Conservation (phyloP, 2,113 vertebrate species). For the Pseudopipra pipra region DNA sequence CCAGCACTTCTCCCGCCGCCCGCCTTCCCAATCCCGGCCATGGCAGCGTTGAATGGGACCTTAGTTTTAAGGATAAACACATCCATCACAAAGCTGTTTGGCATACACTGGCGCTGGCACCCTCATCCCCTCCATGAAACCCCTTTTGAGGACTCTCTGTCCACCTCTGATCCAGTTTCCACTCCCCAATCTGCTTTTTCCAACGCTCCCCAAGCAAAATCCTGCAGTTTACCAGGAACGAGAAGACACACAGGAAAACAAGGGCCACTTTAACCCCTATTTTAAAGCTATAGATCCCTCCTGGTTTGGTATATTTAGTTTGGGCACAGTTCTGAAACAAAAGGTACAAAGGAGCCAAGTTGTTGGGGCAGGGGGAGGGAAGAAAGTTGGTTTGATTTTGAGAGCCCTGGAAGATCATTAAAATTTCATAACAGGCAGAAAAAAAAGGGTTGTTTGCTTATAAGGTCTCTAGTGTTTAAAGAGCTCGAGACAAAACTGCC, state of each 20-base stretch:
- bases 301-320: constrained; percentile 11
- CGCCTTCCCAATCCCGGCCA: background rate
- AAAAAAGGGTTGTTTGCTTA: background rate
- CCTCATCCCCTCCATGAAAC: constrained; percentile 35
- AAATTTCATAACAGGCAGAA: constrained; percentile 12
- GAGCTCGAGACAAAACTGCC: constrained; percentile 45
- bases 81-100: constrained; percentile 56
- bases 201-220: background rate
- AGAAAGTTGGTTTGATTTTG: constrained; percentile 6
- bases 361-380: constrained; percentile 14
- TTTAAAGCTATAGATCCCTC: background rate
- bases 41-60: constrained; percentile 3
- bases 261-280: background rate
- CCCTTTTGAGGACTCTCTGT: constrained; percentile 4
- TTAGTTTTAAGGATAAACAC: constrained; percentile 51
- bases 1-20: background rate
- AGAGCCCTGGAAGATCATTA: constrained; percentile 9
- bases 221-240: rapidly evolving
- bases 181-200: constrained; percentile 18
- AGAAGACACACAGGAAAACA: background rate
- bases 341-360: constrained; percentile 32
- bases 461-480: constrained; percentile 35
- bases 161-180: background rate
- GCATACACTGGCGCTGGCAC: background rate
- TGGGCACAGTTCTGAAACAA: constrained; percentile 57